These are phyloP conservation scores for Galerucella calmariensis DNA, from an alignment of 2,888 invertebrate genomes.

Conservation along the genomic window DNA sequence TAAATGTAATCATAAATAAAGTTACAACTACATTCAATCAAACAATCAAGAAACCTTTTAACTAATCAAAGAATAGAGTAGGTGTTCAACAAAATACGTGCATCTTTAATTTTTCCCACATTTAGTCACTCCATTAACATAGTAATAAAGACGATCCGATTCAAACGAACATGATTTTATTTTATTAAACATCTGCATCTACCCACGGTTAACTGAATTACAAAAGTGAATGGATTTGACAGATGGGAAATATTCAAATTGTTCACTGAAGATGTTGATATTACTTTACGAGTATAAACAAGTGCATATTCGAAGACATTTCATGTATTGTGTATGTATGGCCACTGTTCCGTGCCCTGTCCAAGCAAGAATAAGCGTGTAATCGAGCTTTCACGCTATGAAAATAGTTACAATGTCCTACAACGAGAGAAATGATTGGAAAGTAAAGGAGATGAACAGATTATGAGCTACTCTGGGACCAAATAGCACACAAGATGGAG, in stretches of 20 bases:
- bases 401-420: too few relatives aligned
- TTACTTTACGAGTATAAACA: constrained; percentile 3
- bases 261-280: background rate
- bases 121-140: constrained; percentile 18
- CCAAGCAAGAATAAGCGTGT: too few relatives aligned
- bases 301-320: background rate
- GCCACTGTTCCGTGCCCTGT: too few relatives aligned
- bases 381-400: too few relatives aligned
- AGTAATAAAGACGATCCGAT: constrained; percentile 15
- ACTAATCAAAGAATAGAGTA: constrained; percentile 12
- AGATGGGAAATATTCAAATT: background rate
- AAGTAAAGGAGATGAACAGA: too few relatives aligned
- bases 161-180: constrained; percentile 14
- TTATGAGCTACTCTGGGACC: too few relatives aligned
- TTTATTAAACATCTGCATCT: constrained; percentile 13
- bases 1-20: background rate
- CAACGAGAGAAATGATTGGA: too few relatives aligned
- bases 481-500: too few relatives aligned
- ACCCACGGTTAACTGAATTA: constrained; percentile 1
- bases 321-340: too few relatives aligned
- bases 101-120: constrained; percentile 23
- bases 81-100: constrained; percentile 21
- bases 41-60: constrained; percentile 2
- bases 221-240: background rate
- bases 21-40: background rate